These are phyloP conservation scores for Hecatera dysodea DNA, from an alignment of 2,888 invertebrate species.

Conservation along the genomic window DNA sequence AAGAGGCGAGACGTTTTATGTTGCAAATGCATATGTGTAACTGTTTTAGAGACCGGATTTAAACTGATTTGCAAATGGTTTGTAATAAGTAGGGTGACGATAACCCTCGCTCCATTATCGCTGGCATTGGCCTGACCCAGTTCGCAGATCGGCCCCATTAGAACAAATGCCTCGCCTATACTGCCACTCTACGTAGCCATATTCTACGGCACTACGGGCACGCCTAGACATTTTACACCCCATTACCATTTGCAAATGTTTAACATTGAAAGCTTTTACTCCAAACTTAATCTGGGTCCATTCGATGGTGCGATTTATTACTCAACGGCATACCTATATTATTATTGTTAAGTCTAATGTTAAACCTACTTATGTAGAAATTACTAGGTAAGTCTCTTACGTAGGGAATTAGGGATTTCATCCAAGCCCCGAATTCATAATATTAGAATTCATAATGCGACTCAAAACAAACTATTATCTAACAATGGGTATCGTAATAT, in stretches of 20 bases:
- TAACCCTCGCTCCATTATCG: conserved; percentile 72
- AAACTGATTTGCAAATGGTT: conserved; percentile 68
- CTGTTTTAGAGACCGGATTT: conserved; percentile 57
- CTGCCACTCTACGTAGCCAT: conserved; percentile 60
- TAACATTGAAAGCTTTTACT: conserved; percentile 63
- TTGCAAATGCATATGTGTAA: conserved; percentile 1
- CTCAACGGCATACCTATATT: background rate
- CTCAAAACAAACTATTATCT: background rate
- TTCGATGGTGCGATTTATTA: conserved; percentile 18
- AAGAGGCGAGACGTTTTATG: background rate
- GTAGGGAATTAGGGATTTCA: background rate
- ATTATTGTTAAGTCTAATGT: no score
- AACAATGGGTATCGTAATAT: conserved; percentile 2
- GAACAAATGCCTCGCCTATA: conserved; percentile 74
- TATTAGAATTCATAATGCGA: background rate
- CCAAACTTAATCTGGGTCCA: conserved; percentile 40
- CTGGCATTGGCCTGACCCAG: conserved; percentile 84
- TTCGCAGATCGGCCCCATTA: conserved; percentile 79
- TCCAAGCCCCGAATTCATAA: background rate
- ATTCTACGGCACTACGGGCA: conserved; percentile 68
- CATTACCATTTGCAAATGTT: conserved; percentile 68
- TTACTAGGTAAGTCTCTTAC: no score
- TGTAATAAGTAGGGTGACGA: conserved; percentile 61
- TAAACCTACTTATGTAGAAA: no score
- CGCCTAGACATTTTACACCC: conserved; percentile 78